Evolutionary conservation across 2,888 invertebrate genomes (phyloP).

Genomic region (Spodoptera picta): DNA sequence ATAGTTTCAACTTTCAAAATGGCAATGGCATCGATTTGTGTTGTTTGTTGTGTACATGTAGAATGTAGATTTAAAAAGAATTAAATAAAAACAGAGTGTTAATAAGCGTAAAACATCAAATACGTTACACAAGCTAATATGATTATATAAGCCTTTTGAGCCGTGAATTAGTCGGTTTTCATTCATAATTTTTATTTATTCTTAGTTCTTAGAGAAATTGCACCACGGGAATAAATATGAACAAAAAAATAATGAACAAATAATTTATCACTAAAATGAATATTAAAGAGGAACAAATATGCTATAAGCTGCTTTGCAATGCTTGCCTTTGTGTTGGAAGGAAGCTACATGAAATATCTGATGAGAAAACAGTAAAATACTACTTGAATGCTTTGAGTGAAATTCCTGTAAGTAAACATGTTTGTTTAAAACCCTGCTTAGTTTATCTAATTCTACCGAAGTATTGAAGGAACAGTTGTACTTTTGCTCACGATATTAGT

Average conservation of each 20-base stretch:
- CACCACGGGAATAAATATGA: not conserved
- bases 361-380: slow-evolving; percentile 70
- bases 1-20: slow-evolving; percentile 28
- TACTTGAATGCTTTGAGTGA: slow-evolving; percentile 74
- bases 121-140: not conserved
- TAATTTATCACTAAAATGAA: slow-evolving; percentile 60
- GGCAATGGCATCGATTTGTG: slow-evolving; percentile 52
- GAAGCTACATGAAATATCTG: slow-evolving; percentile 63
- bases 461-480: no score
- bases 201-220: slow-evolving; percentile 29
- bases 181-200: not conserved
- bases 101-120: no score
- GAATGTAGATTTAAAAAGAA: slow-evolving; percentile 2
- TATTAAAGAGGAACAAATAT: slow-evolving; percentile 57
- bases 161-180: not conserved
- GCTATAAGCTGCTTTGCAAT: slow-evolving; percentile 72
- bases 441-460: no score
- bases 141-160: no score
- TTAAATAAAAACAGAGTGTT: not conserved
- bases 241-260: not conserved
- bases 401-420: slow-evolving; percentile 72
- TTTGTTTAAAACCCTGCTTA: no score
- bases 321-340: slow-evolving; percentile 77
- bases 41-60: slow-evolving; percentile 36
- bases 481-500: no score